phyloP scores from a whole-genome alignment of 2,888 invertebrate species.

The Lasiommata megera region DNA sequence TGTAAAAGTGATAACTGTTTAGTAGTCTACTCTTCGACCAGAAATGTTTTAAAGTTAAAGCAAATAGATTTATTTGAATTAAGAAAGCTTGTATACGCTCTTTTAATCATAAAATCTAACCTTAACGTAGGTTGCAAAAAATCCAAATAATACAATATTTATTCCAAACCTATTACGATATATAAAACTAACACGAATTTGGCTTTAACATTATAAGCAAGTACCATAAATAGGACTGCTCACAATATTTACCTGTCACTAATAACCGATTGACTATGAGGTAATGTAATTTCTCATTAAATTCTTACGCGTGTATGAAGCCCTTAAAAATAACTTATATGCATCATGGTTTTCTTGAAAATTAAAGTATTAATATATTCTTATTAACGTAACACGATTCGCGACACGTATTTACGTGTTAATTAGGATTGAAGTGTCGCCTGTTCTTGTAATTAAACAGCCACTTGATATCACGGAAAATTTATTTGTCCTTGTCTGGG shows the following conservation, averaged over 20 bases:
- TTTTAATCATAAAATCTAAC: too few relatives aligned
- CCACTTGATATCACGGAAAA: slow-evolving; percentile 2
- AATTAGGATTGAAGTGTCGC: slow-evolving; percentile 11
- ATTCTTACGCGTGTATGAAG: background rate
- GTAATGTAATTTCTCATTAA: background rate
- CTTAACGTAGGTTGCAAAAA: too few relatives aligned
- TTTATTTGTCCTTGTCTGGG: slow-evolving; percentile 7
- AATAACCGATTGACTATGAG: background rate
- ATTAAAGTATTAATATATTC: slow-evolving; percentile 6
- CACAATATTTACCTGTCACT: background rate
- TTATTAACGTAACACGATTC: background rate
- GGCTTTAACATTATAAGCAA: too few relatives aligned
- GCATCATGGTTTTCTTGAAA: slow-evolving; percentile 1
- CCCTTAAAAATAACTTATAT: background rate
- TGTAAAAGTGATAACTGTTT: too few relatives aligned
- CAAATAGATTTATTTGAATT: too few relatives aligned
- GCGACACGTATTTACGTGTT: background rate
- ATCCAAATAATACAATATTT: too few relatives aligned
- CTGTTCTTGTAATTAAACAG: slow-evolving; percentile 1
- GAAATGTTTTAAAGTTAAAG: too few relatives aligned
- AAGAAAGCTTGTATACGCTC: too few relatives aligned
- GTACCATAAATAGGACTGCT: background rate
- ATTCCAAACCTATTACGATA: too few relatives aligned
- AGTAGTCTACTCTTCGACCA: too few relatives aligned
- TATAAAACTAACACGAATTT: too few relatives aligned